Evolutionary conservation across 2,888 invertebrate species (phyloP).

Genomic region (Erebia palarica): DNA sequence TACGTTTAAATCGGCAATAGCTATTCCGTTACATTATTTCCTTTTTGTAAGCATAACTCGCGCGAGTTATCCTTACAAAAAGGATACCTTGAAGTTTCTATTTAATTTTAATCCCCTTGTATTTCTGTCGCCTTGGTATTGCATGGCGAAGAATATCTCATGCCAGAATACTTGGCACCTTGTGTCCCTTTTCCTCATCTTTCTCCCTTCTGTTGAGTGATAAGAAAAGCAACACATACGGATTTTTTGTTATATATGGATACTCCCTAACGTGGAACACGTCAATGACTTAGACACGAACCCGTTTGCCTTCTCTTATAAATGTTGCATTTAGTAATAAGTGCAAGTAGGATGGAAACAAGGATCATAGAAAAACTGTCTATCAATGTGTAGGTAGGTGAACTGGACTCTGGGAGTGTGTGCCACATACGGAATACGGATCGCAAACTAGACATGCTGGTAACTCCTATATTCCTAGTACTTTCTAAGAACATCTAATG

Average conservation of each 20-base stretch:
- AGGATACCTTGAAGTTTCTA: slow-evolving; percentile 12
- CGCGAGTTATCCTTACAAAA: slow-evolving; percentile 24
- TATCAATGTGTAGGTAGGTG: slow-evolving; percentile 52
- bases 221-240: slow-evolving; percentile 42
- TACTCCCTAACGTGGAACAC: slow-evolving; percentile 33
- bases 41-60: slow-evolving; percentile 34
- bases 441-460: slow-evolving; percentile 62
- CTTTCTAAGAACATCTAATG: slow-evolving; percentile 82
- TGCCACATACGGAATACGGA: slow-evolving; percentile 66
- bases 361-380: slow-evolving; percentile 67
- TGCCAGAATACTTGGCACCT: slow-evolving; percentile 38
- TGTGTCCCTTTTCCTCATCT: slow-evolving; percentile 39
- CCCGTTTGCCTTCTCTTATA: slow-evolving; percentile 50
- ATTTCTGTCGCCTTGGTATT: slow-evolving; percentile 47
- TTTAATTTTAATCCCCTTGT: slow-evolving; percentile 30
- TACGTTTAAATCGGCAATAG: slow-evolving; percentile 30
- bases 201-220: slow-evolving; percentile 20
- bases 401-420: slow-evolving; percentile 59
- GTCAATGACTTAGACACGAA: slow-evolving; percentile 47
- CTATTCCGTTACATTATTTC: slow-evolving; percentile 33
- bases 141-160: slow-evolving; percentile 38
- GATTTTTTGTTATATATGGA: slow-evolving; percentile 34
- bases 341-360: slow-evolving; percentile 57
- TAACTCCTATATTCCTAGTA: slow-evolving; percentile 69
- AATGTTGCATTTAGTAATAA: slow-evolving; percentile 29